Conservation (phyloP, 2,888 invertebrate genomes). For the Drosophila mayaguana region DNA sequence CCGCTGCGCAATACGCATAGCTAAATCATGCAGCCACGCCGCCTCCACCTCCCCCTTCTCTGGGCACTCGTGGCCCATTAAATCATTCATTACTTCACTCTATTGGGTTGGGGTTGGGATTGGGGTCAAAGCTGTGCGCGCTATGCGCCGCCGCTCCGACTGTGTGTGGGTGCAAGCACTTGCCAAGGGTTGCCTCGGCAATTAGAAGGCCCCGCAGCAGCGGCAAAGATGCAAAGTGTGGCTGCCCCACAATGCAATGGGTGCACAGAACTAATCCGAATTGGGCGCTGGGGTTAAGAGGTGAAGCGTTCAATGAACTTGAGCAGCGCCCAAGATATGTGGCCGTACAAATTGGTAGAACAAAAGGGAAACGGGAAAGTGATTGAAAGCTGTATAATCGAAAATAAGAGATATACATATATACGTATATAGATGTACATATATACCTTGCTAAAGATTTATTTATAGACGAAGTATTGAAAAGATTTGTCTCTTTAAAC, state of each 20-base stretch:
- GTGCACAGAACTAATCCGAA: conserved; percentile 23
- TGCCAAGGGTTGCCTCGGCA: conserved; percentile 45
- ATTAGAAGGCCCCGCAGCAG: conserved; percentile 37
- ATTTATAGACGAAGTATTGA: background rate
- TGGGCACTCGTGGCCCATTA: conserved; percentile 11
- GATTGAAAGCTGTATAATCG: background rate
- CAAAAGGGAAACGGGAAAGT: background rate
- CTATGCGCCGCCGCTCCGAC: background rate
- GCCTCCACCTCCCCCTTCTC: background rate
- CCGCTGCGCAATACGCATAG: conserved; percentile 42
- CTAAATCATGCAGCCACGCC: background rate
- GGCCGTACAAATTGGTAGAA: background rate
- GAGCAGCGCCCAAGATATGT: conserved; percentile 6
- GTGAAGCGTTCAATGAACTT: conserved; percentile 56
- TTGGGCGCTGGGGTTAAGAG: conserved; percentile 51
- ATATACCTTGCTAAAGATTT: background rate
- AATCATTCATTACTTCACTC: conserved; percentile 58
- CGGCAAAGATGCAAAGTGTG: conserved; percentile 41
- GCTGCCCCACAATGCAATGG: conserved; percentile 9
- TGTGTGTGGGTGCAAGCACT: conserved; percentile 32
- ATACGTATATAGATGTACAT: no score
- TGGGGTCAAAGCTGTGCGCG: conserved; percentile 59
- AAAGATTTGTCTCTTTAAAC: background rate
- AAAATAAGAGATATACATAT: background rate
- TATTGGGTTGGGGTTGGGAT: conserved; percentile 22